Base-by-base conservation (phyloP, 2,797 vertebrate species). In the Borostomias antarcticus region DNA sequence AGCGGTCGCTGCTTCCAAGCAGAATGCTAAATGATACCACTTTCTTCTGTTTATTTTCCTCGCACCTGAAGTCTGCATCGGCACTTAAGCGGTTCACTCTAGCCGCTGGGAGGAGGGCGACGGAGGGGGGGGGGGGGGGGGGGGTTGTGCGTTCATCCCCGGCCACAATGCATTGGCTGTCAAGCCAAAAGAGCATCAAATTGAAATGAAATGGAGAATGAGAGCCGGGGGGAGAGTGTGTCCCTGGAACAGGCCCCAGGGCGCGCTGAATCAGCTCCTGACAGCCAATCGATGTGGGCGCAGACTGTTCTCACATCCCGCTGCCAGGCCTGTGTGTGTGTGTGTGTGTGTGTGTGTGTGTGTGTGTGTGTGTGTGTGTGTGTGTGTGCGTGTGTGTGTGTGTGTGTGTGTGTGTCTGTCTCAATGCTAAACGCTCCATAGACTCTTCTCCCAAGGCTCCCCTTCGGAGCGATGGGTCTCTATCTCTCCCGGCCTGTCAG, bases 271-370 rank as follows among this genome's bases (percentile, higher is more conserved):
- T 72, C 23, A 33, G 57, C 69, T 33, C 66, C 64, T 61, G 51
- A 23, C 65, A 67, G 56, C 72, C 70, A 56, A 77, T 74, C 66
- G 56, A 67, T 77, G n/a, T 53, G 64, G 67, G 62, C 47, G 66
- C 58, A 78, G 73, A 79, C 62, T 58, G 67, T 66, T 77, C 70
- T 60, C 61, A 64, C 67, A 65, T 71, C n/a, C 70, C 26, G 53
- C 23, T 68, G 79, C 68, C 76, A 64, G 47, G 33, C 17, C 17
- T 11, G 13, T 29, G 52, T 54, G 52, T 21, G n/a, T n/a, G 15
- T n/a, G 47, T 19, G 5, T n/a, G 4, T 48, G 47, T 48, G 47
- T 48, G 17, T 21, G 47, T 19, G 47, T n/a, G 47, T 47, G 3
- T 2, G 19, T 2, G 50, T 52, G n/a, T n/a, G n/a, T n/a, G n/a